Conservation (phyloP, 2,797 vertebrate species). For the Sternotherus odoratus region DNA sequence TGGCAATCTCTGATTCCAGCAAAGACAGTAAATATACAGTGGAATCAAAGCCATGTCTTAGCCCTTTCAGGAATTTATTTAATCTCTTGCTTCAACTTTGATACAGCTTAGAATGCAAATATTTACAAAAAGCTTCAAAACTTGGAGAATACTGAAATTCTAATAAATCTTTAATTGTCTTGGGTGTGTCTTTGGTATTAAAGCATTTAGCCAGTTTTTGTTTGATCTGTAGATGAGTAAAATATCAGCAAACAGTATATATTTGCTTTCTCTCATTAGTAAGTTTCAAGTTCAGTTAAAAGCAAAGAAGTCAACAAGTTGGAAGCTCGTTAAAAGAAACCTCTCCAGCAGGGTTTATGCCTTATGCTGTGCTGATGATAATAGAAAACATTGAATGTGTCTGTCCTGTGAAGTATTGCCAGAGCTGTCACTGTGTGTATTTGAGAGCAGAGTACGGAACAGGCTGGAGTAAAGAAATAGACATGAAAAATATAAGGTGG, state of each 20-base stretch:
- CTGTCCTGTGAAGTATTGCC: neutral
- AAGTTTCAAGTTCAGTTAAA: neutral
- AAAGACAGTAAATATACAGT: neutral
- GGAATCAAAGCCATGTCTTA: fast-evolving
- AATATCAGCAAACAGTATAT: neutral
- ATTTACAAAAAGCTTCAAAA: neutral
- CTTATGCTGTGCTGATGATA: neutral
- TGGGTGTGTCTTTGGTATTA: fast-evolving
- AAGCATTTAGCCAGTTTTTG: neutral
- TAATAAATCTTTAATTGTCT: neutral
- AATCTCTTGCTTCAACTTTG: neutral
- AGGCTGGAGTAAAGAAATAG: neutral
- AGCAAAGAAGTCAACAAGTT: neutral
- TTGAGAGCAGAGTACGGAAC: fast-evolving
- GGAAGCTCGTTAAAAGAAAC: neutral
- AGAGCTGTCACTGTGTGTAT: neutral
- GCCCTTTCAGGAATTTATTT: neutral
- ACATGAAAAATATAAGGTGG: neutral
- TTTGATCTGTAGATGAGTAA: neutral
- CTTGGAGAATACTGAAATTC: neutral
- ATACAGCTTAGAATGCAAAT: neutral
- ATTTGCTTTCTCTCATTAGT: neutral
- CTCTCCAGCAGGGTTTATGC: fast-evolving
- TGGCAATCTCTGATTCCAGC: neutral
- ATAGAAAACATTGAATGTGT: neutral